A percentile compares a stretch with the other conserved stretches of the same genome.
Conservation (phyloP, 1,140 invertebrate genomes). For the Ceratina australensis region DNA sequence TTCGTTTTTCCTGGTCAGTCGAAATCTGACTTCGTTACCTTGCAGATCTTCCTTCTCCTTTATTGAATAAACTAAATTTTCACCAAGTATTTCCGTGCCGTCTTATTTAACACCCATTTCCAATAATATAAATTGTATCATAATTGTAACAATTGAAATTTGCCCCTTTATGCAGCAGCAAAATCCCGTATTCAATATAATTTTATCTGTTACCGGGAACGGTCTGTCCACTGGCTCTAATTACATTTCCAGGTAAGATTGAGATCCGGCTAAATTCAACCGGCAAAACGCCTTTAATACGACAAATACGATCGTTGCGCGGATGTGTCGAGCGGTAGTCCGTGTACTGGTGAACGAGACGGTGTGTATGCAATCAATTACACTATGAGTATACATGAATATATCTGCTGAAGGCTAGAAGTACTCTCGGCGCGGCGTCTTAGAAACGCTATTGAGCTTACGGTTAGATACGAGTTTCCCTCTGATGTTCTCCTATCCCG, state of each 20-base stretch:
- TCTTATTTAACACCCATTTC: too few species aligned
- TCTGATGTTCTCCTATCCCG: slow-evolving; percentile 56
- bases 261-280: slow-evolving; percentile 39
- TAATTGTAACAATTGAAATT: too few species aligned
- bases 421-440: slow-evolving; percentile 60
- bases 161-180: too few species aligned
- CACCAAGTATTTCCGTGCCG: too few species aligned
- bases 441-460: slow-evolving; percentile 65
- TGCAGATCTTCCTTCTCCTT: too few species aligned
- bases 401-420: slow-evolving; percentile 42
- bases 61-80: too few species aligned
- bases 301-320: slow-evolving; percentile 22
- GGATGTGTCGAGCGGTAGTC: slow-evolving; percentile 15
- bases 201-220: slow-evolving; percentile 32
- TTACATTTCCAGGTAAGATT: slow-evolving; percentile 44
- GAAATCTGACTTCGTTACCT: too few species aligned
- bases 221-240: slow-evolving; percentile 45
- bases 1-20: too few species aligned
- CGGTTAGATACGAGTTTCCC: slow-evolving; percentile 49
- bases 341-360: slow-evolving; percentile 18
- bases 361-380: slow-evolving; percentile 71
- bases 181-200: slow-evolving; percentile 32
- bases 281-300: slow-evolving; percentile 25
- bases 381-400: slow-evolving; percentile 60
- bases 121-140: too few species aligned